Evolutionary conservation across 1,140 invertebrate species (phyloP), one percentile per base, ranked within the genome.

Genomic region (Philopotamus ludificatus): DNA sequence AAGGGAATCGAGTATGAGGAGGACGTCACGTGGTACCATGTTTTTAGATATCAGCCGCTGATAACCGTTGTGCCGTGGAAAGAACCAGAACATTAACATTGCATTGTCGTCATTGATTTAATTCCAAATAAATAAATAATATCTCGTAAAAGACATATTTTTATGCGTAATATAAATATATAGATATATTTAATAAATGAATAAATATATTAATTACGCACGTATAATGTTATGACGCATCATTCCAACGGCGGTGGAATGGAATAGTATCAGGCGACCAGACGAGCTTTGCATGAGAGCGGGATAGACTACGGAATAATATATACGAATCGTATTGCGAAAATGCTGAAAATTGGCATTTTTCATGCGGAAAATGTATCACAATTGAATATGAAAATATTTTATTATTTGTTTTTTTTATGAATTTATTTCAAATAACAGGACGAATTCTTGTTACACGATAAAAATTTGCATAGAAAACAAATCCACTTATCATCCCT

Each of bases 401-500:
- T 34, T 12, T 12, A 34, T 34, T 34, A 7, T 34, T 34, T 34
- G 4, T 34, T 12, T 34, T 4, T 34, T 34, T 34, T 34, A 34
- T 12, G 3, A 54, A 26, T 54, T 54, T 54, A 25, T 54, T 54
- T 54, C 51, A 51, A 12, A 55, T 45, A 63, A 66, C 22, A 25
- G 41, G 53, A 21, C 63, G n/a, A n/a, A n/a, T 54, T 53, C 42
- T 65, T 66, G 57, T 66, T 62, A 62, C 41, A 65, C 60, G 67
- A 55, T 70, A 55, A 66, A 66, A 65, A 70, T 70, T 70, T 66
- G 62, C 68, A 70, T 70, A 66, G 55, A 66, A 63, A 70, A 70
- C 68, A 70, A 70, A 70, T 70, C 68, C 65, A 70, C 68, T 70
- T 70, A 70, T 70, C 65, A 66, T 65, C 47, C 61, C 61, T 70